Conservation (phyloP, 2,797 vertebrate species). For the Pseudomugil tenellus region DNA sequence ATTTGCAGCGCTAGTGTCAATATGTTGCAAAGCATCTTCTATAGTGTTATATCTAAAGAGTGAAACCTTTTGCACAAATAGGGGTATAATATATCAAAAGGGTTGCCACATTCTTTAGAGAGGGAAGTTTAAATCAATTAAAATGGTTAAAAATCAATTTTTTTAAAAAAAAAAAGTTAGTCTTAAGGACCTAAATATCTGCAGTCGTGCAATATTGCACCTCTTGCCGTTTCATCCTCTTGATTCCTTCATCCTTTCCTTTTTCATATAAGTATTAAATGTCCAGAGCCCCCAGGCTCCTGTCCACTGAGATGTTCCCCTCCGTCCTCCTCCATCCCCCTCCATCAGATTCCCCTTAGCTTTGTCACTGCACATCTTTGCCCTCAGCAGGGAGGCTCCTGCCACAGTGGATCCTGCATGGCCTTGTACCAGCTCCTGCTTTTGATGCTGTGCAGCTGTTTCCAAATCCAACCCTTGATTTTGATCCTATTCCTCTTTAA, state of each 20-base stretch:
- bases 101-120: not conserved
- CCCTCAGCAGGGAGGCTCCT: conserved; percentile 72
- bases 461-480: conserved; percentile 82
- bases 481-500: conserved; percentile 73
- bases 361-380: conserved; percentile 76
- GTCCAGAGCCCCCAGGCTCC: conserved; percentile 21
- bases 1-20: not conserved
- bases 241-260: not conserved
- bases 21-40: not conserved
- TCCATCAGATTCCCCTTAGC: conserved; percentile 37
- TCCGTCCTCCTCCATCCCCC: conserved; percentile 10
- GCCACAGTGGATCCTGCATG: conserved; percentile 56
- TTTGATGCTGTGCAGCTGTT: conserved; percentile 82
- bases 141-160: not conserved
- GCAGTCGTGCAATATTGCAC: not conserved
- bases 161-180: not conserved
- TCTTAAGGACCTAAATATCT: not conserved
- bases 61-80: not conserved
- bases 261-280: not conserved
- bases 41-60: not conserved
- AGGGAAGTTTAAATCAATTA: not conserved
- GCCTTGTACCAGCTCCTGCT: conserved; percentile 56
- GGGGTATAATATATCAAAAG: not conserved
- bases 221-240: not conserved
- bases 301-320: conserved; percentile 42